phyloP scores from a whole-genome alignment of 2,113 vertebrate genomes.

The Siniperca chuatsi region DNA sequence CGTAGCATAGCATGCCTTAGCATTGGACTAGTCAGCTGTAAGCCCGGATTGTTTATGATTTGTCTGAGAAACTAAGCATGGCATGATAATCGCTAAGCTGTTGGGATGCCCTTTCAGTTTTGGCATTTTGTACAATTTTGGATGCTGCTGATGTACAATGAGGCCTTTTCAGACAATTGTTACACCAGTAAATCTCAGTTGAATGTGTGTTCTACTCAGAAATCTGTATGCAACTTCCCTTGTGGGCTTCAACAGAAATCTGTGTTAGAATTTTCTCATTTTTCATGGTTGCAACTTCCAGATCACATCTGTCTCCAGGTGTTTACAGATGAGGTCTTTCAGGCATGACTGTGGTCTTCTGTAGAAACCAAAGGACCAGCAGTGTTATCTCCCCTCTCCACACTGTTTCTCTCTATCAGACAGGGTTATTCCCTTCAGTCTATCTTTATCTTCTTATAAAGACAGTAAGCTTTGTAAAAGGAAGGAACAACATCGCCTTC shows the following conservation, averaged over 20 bases:
- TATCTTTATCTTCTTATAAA: conserved; percentile 21
- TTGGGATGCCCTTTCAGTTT: conserved; percentile 61
- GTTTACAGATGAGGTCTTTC: too few species aligned
- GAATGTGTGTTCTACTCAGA: conserved; percentile 8
- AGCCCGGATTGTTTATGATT: conserved; percentile 54
- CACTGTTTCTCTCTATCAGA: conserved; percentile 3
- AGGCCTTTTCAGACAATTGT: conserved; percentile 49
- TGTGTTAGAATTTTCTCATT: background rate
- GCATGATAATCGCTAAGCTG: conserved; percentile 48
- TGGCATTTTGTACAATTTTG: conserved; percentile 33
- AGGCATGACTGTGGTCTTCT: conserved; percentile 1
- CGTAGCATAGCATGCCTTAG: conserved; percentile 12
- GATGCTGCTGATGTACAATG: conserved; percentile 45
- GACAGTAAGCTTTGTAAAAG: background rate
- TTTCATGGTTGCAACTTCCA: conserved; percentile 13
- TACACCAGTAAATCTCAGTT: conserved; percentile 13
- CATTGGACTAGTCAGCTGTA: conserved; percentile 26
- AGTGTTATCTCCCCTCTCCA: conserved; percentile 25
- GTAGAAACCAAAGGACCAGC: conserved; percentile 11
- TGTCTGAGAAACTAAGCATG: conserved; percentile 39
- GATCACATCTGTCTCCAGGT: too few species aligned
- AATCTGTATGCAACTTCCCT: conserved; percentile 18
- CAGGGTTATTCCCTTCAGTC: conserved; percentile 15
- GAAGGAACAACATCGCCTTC: conserved; percentile 8
- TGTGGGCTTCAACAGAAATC: conserved; percentile 12